Conservation (phyloP, 2,797 vertebrate species). For the Silurus aristotelis region DNA sequence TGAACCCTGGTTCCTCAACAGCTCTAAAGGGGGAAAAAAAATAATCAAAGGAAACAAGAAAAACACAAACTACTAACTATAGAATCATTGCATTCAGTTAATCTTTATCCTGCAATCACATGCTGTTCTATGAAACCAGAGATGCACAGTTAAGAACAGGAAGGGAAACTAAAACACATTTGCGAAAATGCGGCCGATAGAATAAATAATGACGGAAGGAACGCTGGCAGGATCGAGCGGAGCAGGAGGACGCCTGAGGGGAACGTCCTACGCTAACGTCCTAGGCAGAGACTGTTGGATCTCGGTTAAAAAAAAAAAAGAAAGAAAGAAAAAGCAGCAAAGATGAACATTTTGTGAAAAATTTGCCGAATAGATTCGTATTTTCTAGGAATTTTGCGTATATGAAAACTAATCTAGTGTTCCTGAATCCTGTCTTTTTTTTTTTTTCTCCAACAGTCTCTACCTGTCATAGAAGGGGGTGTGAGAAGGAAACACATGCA, state of each 20-base stretch:
- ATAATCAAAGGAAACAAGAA: conserved; percentile 39
- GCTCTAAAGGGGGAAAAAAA: conserved; percentile 62
- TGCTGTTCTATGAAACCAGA: conserved; percentile 14
- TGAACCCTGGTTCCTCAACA: conserved; percentile 73
- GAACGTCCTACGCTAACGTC: conserved; percentile 32
- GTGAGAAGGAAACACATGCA: neutral
- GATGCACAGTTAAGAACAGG: conserved; percentile 30
- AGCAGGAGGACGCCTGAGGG: conserved; percentile 53
- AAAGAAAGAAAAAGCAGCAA: neutral
- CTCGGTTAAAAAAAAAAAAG: neutral
- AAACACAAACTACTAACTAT: conserved; percentile 3
- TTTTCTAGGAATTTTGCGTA: neutral
- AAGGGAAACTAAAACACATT: conserved; percentile 45
- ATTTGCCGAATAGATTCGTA: neutral
- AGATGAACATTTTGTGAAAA: conserved; percentile 7
- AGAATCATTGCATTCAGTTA: conserved; percentile 63
- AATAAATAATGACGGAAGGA: conserved; percentile 64
- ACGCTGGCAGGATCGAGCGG: conserved; percentile 58
- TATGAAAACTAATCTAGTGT: neutral
- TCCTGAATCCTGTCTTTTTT: neutral
- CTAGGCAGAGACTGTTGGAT: conserved; percentile 38
- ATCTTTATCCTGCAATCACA: conserved; percentile 45
- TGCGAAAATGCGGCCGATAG: conserved; percentile 49
- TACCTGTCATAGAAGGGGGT: neutral
- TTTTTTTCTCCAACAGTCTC: neutral